A percentile compares a stretch with the other conserved stretches of the same genome.
Conservation (phyloP, 2,797 vertebrate genomes). For the Percopsis omiscomaycus region DNA sequence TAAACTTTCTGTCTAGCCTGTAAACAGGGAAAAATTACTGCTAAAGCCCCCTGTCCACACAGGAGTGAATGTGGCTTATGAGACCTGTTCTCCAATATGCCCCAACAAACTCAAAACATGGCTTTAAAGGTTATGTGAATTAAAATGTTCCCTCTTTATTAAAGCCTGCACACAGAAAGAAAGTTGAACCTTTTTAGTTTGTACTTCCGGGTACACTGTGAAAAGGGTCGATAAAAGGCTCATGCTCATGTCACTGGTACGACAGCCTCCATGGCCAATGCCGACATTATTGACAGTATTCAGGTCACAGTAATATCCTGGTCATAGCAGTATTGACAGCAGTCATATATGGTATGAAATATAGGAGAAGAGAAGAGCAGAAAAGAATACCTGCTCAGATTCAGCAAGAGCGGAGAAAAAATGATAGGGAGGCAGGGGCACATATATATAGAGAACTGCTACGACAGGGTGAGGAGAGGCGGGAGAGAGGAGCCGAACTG, state of each 20-base stretch:
- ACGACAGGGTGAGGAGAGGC: constrained; percentile 44
- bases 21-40: no score
- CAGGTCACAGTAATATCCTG: background rate
- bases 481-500: constrained; percentile 65
- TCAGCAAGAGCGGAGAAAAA: constrained; percentile 34
- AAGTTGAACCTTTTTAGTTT: no score
- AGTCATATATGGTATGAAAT: background rate
- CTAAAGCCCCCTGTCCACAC: no score
- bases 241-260: background rate
- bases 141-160: no score
- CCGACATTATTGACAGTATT: constrained; percentile 16
- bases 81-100: no score
- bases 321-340: constrained; percentile 12
- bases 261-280: background rate
- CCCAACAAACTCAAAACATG: no score
- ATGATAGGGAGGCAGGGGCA: constrained; percentile 30
- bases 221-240: no score
- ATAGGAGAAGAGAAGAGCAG: background rate
- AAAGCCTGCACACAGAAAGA: no score
- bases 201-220: no score
- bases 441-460: constrained; percentile 45
- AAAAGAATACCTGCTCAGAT: constrained; percentile 27
- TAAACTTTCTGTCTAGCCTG: background rate
- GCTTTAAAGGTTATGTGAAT: no score
- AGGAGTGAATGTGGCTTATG: no score